These are phyloP conservation scores for Lasiurus borealis DNA, from an alignment of 2,113 vertebrate species.

Conservation along the genomic window DNA sequence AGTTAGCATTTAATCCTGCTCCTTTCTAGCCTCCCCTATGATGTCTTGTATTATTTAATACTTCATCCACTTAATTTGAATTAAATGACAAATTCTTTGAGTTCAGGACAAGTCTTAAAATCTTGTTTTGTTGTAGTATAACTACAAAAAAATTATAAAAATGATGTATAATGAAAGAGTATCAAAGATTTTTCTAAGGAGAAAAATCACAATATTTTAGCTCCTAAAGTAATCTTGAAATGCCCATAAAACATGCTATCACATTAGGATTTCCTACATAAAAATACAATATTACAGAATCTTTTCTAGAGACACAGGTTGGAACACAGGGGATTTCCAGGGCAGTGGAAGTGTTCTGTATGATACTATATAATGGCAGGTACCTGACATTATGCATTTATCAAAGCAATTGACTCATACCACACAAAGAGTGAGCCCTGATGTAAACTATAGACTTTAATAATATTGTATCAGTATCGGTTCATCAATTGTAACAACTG, in stretches of 20 bases:
- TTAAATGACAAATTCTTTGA: slow-evolving; percentile 14
- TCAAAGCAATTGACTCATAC: not conserved
- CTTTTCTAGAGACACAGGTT: not conserved
- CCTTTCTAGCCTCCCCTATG: not conserved
- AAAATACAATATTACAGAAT: not conserved
- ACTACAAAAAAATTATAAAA: not conserved
- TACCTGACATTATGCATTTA: not conserved
- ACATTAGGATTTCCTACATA: not conserved
- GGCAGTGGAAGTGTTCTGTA: not conserved
- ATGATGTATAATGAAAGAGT: not conserved
- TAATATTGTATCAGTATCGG: not conserved
- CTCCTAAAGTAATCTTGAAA: slow-evolving; percentile 27
- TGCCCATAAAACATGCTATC: not conserved
- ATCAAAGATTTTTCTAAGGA: not conserved
- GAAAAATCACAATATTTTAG: not conserved
- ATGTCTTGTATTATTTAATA: slow-evolving; percentile 2
- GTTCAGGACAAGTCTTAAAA: not conserved
- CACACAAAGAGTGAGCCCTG: not conserved
- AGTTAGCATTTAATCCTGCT: not conserved
- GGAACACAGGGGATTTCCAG: not conserved
- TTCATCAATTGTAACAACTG: not conserved
- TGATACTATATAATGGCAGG: not conserved
- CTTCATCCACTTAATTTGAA: slow-evolving; percentile 23
- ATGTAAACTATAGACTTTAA: not conserved
- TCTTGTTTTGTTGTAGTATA: not conserved